These are phyloP conservation scores for Campodea augens DNA, from an alignment of 1,140 invertebrate genomes.

Conservation along the genomic window DNA sequence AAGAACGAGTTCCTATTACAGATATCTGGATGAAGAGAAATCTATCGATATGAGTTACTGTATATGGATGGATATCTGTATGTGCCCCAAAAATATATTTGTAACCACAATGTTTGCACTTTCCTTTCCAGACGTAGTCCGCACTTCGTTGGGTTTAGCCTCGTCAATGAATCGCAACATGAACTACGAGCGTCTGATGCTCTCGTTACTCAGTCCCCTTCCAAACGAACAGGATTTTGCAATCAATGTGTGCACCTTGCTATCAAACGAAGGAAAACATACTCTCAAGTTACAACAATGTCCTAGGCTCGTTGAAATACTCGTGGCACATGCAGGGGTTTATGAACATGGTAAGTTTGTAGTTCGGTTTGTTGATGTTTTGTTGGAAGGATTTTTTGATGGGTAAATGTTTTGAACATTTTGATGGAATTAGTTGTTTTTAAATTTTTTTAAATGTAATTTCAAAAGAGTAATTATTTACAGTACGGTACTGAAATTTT, in stretches of 20 bases:
- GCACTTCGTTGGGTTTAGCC: conserved; percentile 44
- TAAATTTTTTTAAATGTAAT: background rate
- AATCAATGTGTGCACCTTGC: conserved; percentile 84
- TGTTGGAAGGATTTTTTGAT: background rate
- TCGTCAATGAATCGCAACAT: conserved; percentile 49
- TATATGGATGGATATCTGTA: too few relatives aligned
- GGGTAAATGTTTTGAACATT: background rate
- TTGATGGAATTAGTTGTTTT: background rate
- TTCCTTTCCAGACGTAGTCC: conserved; percentile 36
- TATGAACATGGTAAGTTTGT: conserved; percentile 57
- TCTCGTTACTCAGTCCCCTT: conserved; percentile 78
- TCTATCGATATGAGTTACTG: too few relatives aligned
- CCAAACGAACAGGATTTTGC: conserved; percentile 98
- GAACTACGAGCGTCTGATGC: conserved; percentile 68
- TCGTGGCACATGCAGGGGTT: conserved; percentile 83
- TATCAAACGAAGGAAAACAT: conserved; percentile 84
- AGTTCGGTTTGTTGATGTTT: background rate
- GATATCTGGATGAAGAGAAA: too few relatives aligned
- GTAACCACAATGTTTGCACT: too few relatives aligned
- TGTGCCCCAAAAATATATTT: too few relatives aligned
- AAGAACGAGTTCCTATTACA: too few relatives aligned
- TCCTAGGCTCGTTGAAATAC: conserved; percentile 64
- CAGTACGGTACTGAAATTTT: too few relatives aligned
- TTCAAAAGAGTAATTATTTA: too few relatives aligned
- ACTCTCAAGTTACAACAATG: conserved; percentile 62